Conservation (phyloP, 1,140 invertebrate genomes). For the Pogonus chalceus region DNA sequence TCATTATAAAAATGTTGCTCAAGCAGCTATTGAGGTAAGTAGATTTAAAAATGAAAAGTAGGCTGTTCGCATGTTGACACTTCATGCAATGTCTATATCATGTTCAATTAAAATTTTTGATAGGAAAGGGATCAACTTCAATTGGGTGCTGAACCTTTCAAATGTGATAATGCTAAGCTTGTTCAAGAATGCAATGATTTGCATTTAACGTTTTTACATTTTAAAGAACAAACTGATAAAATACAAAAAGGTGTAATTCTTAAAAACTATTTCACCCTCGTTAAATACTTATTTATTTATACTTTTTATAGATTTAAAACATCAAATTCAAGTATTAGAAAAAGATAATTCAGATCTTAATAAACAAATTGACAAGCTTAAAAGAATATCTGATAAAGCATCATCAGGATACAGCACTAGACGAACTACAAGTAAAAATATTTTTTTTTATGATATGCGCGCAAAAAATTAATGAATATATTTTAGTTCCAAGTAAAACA, state of each 20-base stretch:
- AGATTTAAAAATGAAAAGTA: constrained; percentile 2
- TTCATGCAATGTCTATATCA: neutral
- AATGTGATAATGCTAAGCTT: constrained; percentile 57
- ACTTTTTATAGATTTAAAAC: constrained; percentile 45
- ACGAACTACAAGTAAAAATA: constrained; percentile 32
- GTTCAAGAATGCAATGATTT: constrained; percentile 62
- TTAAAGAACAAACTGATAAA: constrained; percentile 51
- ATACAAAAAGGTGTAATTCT: constrained; percentile 38
- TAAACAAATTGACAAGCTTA: constrained; percentile 33
- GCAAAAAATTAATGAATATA: no score
- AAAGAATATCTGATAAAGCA: constrained; percentile 46
- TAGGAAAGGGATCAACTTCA: constrained; percentile 48
- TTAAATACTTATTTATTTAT: constrained; percentile 1
- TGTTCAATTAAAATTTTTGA: constrained; percentile 19
- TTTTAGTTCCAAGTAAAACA: constrained; percentile 12
- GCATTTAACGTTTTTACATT: constrained; percentile 52
- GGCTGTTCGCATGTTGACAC: neutral
- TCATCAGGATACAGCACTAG: no score
- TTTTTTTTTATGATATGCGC: no score
- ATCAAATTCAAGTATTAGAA: constrained; percentile 44
- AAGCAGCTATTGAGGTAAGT: constrained; percentile 48
- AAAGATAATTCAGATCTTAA: constrained; percentile 42
- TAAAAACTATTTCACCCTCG: neutral
- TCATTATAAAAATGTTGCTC: constrained; percentile 63
- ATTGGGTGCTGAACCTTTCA: constrained; percentile 53